phyloP scores from a whole-genome alignment of 2,113 vertebrate genomes.

The Triplophysa dalaica region DNA sequence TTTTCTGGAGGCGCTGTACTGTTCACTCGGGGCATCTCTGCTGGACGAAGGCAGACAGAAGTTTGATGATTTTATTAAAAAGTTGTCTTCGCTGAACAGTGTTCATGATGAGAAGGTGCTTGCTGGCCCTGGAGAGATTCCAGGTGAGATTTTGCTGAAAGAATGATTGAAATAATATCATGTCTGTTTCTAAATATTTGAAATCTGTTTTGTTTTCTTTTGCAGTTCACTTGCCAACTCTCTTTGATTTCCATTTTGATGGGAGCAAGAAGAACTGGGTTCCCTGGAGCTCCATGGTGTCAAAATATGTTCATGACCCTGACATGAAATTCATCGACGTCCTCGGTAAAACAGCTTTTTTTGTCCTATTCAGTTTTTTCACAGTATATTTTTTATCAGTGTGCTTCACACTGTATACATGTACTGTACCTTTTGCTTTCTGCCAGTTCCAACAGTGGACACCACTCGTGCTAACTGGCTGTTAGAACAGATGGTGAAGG shows the following conservation, averaged over 20 bases:
- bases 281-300: constrained; percentile 85
- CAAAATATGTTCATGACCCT: constrained; percentile 80
- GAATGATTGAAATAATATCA: neutral
- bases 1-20: constrained; percentile 92
- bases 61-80: constrained; percentile 86
- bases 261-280: constrained; percentile 77
- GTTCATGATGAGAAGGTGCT: constrained; percentile 68
- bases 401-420: neutral
- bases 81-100: constrained; percentile 74
- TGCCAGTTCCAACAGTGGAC: constrained; percentile 90
- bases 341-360: constrained; percentile 75
- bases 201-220: constrained; percentile 27
- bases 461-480: constrained; percentile 87
- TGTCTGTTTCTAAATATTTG: neutral
- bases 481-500: constrained; percentile 88
- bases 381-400: neutral
- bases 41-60: constrained; percentile 75
- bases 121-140: constrained; percentile 84
- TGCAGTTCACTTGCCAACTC: constrained; percentile 83
- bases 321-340: constrained; percentile 86
- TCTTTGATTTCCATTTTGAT: constrained; percentile 95
- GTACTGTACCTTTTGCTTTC: neutral
- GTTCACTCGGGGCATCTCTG: constrained; percentile 85
- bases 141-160: constrained; percentile 72
- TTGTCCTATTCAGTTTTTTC: neutral